Evolutionary conservation across 2,113 vertebrate genomes (phyloP).

Genomic region (Ciconia stormi): DNA sequence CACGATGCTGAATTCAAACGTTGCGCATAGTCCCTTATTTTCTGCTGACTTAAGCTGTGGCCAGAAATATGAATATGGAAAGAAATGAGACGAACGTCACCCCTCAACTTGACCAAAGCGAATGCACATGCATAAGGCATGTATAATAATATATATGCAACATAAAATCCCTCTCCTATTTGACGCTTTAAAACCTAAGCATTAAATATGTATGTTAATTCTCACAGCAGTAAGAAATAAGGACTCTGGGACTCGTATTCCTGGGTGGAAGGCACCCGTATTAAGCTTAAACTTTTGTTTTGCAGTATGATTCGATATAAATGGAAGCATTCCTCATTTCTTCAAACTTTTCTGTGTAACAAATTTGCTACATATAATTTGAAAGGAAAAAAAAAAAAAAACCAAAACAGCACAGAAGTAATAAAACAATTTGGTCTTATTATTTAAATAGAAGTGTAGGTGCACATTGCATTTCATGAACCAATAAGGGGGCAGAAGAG

Average conservation of each 20-base stretch:
- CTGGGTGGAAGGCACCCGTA: not conserved
- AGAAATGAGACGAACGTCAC: not conserved
- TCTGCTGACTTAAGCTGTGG: not conserved
- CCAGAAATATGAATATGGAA: not conserved
- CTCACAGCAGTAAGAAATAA: not conserved
- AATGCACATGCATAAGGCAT: not conserved
- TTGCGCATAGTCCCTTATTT: not conserved
- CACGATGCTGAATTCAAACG: rapidly evolving
- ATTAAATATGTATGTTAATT: not conserved
- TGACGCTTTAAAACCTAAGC: not conserved
- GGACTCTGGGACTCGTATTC: not conserved
- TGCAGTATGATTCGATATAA: not conserved
- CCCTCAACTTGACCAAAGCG: not conserved
- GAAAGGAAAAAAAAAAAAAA: not conserved
- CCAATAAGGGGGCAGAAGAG: conserved; percentile 28
- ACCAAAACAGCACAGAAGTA: not conserved
- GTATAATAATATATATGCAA: not conserved
- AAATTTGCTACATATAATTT: not conserved
- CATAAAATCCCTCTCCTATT: not conserved
- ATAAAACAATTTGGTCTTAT: not conserved
- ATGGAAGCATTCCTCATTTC: conserved; percentile 37
- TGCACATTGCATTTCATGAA: not conserved
- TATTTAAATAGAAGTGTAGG: conserved; percentile 29
- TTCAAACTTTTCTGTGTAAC: not conserved
- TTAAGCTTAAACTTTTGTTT: not conserved